Evolutionary conservation across 1,140 invertebrate genomes (phyloP).

Genomic region (Ceratina australensis): DNA sequence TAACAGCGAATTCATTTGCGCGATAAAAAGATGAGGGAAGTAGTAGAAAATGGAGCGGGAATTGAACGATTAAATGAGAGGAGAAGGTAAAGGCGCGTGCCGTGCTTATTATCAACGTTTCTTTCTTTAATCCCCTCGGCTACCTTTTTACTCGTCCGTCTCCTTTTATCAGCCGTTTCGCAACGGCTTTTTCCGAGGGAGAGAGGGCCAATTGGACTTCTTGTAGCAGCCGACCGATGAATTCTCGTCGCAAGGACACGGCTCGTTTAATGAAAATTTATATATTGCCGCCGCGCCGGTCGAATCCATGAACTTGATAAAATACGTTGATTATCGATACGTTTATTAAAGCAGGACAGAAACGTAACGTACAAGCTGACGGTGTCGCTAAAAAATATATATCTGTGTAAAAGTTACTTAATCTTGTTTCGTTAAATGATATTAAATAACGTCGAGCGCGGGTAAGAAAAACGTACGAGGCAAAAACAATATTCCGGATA

Average conservation of each 20-base stretch:
- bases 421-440: too few relatives aligned
- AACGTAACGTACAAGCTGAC: too few relatives aligned
- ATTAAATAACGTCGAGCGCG: too few relatives aligned
- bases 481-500: too few relatives aligned
- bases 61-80: background rate
- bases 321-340: too few relatives aligned
- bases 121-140: slow-evolving; percentile 53
- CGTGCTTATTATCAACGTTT: slow-evolving; percentile 72
- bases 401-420: too few relatives aligned
- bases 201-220: slow-evolving; percentile 16
- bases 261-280: slow-evolving; percentile 30
- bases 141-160: slow-evolving; percentile 26
- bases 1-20: background rate
- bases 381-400: too few relatives aligned
- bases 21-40: background rate
- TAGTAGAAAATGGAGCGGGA: slow-evolving; percentile 23
- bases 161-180: slow-evolving; percentile 42
- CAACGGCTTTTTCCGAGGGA: slow-evolving; percentile 32
- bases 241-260: background rate
- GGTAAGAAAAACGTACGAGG: too few relatives aligned
- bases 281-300: background rate
- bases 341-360: too few relatives aligned
- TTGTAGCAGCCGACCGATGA: slow-evolving; percentile 2
- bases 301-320: too few relatives aligned
- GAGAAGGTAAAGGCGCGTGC: slow-evolving; percentile 67